These are phyloP conservation scores for Canis aureus DNA, from an alignment of 2,113 vertebrate genomes.

Conservation along the genomic window DNA sequence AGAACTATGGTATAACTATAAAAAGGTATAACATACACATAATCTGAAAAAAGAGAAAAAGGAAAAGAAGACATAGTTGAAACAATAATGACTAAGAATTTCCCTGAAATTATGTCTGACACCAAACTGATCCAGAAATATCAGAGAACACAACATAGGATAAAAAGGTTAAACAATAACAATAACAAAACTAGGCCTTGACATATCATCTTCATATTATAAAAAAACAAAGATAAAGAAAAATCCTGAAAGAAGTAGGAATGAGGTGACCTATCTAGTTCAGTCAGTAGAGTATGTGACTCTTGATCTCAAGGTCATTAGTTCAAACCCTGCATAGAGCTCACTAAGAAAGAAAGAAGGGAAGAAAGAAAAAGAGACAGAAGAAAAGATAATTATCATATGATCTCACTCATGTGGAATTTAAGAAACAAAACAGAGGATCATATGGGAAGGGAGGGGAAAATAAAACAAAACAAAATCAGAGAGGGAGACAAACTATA, in stretches of 20 bases:
- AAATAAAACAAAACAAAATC: too few relatives aligned
- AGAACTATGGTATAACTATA: neutral
- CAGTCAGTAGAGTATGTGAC: neutral
- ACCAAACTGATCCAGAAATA: neutral
- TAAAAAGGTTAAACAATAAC: neutral
- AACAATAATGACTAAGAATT: neutral
- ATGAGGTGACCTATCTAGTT: neutral
- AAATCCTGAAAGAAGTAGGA: neutral
- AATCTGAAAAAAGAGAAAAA: neutral
- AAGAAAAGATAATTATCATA: neutral
- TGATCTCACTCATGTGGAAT: too few relatives aligned
- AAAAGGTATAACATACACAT: neutral
- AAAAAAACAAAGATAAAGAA: neutral
- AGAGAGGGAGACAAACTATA: too few relatives aligned
- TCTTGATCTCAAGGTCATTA: neutral
- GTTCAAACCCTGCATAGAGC: neutral
- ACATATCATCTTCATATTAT: neutral
- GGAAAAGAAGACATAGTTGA: neutral
- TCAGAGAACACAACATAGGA: neutral
- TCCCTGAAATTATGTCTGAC: neutral
- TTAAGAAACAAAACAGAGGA: too few relatives aligned
- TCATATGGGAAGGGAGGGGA: too few relatives aligned
- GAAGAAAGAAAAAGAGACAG: too few relatives aligned
- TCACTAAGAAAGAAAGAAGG: neutral
- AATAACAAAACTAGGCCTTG: neutral